Base-by-base conservation (phyloP, 2,888 invertebrate genomes). In the Masnerella sp. region DNA sequence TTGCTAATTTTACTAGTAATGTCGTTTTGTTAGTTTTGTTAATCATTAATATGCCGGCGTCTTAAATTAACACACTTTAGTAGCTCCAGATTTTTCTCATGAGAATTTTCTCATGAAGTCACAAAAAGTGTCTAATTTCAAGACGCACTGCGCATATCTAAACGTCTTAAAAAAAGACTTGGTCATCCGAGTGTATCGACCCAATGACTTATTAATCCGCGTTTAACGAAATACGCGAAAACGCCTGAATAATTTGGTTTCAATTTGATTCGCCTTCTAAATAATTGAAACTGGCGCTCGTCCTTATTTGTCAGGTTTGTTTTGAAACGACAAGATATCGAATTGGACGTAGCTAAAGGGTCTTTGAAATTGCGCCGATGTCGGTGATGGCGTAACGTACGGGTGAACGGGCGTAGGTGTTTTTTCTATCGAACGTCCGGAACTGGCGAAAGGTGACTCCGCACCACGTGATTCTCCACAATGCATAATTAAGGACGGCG, bases 401-500 rank as follows among this genome's bases (percentile, higher is more conserved):
- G 71, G 58, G 64, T 22, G 62, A 51, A 71, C 70, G 43, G 47
- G 56, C 62, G 17, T 56, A 71, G 51, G 65, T 71, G 71, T 71
- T 71, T 71, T 65, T 71, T 71, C 70, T 59, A 59, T 65, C 59
- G 52, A 65, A 59, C 49, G 49, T 38, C 5, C 32, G 34, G 59
- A 69, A 49, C 72, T 25, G 43, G 56, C 65, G 67, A 67, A 73
- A 75, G 65, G 68, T 65, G 32, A 59, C 59, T 64, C 54, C 70
- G 64, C 73, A 79, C 78, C 78, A 75, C 76, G 77, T 73, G 78
- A 78, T 79, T 76, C 77, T 77, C 69, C 73, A 78, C 81, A 80
- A 82, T 82, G 83, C 80, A 84, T 84, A 82, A 84, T 84, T 82
- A 82, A 83, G 81, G 80, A 80, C 71, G 70, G 75, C 79, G 79